Evolutionary conservation across 2,797 vertebrate species (phyloP).

Genomic region (Chloroceryle amazona): DNA sequence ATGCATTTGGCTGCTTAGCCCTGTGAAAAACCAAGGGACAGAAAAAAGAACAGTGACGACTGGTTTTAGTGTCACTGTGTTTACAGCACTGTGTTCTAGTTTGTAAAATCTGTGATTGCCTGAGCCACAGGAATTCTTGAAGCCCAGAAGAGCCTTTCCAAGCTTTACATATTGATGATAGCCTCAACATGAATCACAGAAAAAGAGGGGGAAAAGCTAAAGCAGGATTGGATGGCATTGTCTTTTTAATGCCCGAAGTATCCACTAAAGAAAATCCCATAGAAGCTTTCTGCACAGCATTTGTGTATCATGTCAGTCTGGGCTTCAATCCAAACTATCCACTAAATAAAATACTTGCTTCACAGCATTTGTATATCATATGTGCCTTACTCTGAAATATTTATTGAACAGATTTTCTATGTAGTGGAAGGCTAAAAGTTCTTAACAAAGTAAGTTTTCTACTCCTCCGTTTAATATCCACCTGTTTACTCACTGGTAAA

Average conservation of each 20-base stretch:
- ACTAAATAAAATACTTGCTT: not conserved
- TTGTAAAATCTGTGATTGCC: not conserved
- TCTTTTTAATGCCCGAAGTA: not conserved
- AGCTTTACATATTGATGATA: not conserved
- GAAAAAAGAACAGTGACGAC: not conserved
- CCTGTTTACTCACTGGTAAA: not conserved
- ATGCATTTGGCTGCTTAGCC: not conserved
- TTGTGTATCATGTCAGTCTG: not conserved
- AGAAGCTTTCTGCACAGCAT: not conserved
- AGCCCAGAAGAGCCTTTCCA: not conserved
- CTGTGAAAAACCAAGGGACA: fast-evolving
- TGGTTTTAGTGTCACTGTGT: not conserved
- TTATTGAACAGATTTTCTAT: not conserved
- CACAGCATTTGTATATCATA: not conserved
- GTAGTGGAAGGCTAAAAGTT: not conserved
- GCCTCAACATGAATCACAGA: not conserved
- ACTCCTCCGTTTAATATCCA: not conserved
- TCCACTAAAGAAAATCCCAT: not conserved
- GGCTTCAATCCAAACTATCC: not conserved
- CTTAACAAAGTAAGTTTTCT: not conserved
- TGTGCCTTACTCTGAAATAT: not conserved
- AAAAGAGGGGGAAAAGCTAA: not conserved
- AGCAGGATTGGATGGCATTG: not conserved
- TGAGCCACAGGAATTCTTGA: not conserved
- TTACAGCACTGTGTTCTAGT: not conserved